Base-by-base conservation (phyloP, 2,113 vertebrate genomes). In the Bettongia penicillata region DNA sequence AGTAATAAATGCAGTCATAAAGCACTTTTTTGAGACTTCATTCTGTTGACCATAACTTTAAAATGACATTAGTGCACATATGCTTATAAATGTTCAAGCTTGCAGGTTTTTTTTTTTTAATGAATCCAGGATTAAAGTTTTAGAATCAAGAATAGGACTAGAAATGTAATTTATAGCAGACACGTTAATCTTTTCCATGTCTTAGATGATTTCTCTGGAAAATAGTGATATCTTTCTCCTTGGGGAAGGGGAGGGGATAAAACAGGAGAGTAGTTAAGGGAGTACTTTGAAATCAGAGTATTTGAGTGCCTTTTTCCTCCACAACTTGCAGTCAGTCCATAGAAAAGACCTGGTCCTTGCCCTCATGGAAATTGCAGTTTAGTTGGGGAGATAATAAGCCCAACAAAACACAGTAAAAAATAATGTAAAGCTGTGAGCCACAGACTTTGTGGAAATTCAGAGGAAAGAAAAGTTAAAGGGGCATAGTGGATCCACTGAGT, bases 321-420 rank as follows among this genome's bases (percentile, higher is more conserved):
- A 89, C 16, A 50, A 93, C 51, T 93, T 47, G 2, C 48, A 91
- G 51, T 61, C 68, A 92, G 31, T 95, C 49, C 89, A 23, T 68
- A 51, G 90, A 52, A 89, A 92, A 96, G 52, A 93, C 28, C 12
- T 57, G 19, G 50, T 93, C 37, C 92, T 95, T 90, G 55, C 47
- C 61, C 94, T 92, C n/a, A 95, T n/a, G 91, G 23, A 91, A 14
- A 12, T 94, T 94, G 94, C 96, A 90, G 43, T 96, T 47, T 89
- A 94, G 48, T 93, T 94, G 91, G 68, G 91, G 77, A 91, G 90
- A 53, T 94, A 91, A 49, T 96, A 68, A 26, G n/a, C 93, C 52
- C 91, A 94, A 93, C 25, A 91, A 61, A 49, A 53, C 25, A 52
- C 43, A 91, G 3, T 52, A 31, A 51, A 91, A 43, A 94, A 94